Evolutionary conservation across 2,888 invertebrate genomes (phyloP).

Genomic region (Meteorus cinctellus): DNA sequence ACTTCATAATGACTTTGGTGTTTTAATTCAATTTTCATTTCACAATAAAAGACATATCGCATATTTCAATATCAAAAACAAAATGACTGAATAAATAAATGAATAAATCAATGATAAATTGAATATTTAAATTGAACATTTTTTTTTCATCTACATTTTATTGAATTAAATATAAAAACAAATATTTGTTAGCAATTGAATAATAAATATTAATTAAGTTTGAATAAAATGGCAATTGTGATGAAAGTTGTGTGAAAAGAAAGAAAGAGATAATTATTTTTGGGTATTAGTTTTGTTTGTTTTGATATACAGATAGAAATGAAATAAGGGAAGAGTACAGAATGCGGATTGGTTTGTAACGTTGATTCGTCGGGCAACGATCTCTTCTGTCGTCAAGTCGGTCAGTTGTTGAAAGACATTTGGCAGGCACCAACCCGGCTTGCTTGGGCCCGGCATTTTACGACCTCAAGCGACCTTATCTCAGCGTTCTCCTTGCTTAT

Average conservation of each 20-base stretch:
- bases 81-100: neutral
- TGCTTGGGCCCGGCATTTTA: conserved; percentile 48
- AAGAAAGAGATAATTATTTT: neutral
- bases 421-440: conserved; percentile 44
- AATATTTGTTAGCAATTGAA: no score
- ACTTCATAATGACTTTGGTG: conserved; percentile 4
- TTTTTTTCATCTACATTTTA: no score
- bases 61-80: neutral
- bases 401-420: conserved; percentile 54
- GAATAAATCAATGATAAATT: neutral
- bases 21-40: conserved; percentile 6
- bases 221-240: no score
- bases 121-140: neutral
- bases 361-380: conserved; percentile 45
- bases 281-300: conserved; percentile 13
- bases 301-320: neutral
- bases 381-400: conserved; percentile 54
- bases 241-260: no score
- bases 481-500: neutral
- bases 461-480: conserved; percentile 51
- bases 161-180: no score
- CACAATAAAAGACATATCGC: neutral
- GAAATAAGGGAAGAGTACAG: neutral
- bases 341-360: conserved; percentile 40
- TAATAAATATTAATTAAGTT: no score